Evolutionary conservation across 2,888 invertebrate genomes (phyloP).

Genomic region (Plebejus anna): DNA sequence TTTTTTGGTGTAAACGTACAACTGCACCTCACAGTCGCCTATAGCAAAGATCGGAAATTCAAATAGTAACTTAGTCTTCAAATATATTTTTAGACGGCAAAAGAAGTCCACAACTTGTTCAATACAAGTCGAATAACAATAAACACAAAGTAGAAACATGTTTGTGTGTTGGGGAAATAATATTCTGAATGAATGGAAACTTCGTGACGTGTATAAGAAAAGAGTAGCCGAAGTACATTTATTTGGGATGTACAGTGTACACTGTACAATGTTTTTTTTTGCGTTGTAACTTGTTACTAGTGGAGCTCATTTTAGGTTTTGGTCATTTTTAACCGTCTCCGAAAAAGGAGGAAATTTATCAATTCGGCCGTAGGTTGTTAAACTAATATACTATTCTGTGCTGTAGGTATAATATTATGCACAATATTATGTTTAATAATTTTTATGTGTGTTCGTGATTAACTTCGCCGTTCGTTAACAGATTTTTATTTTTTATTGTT

Average conservation of each 20-base stretch:
- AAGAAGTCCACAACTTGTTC: conserved; percentile 10
- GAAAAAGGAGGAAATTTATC: no score
- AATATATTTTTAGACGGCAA: not conserved
- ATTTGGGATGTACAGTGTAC: not conserved
- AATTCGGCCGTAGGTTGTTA: no score
- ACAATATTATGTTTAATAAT: no score
- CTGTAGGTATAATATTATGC: no score
- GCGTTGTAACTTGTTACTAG: not conserved
- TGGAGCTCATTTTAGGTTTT: not conserved
- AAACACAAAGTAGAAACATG: not conserved
- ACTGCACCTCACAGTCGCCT: no score
- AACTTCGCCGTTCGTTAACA: no score
- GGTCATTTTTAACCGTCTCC: not conserved
- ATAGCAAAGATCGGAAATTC: no score
- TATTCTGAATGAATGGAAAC: conserved; percentile 12
- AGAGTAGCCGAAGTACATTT: not conserved
- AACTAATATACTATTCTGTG: no score
- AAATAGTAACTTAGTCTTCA: not conserved
- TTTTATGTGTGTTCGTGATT: no score
- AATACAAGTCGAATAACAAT: conserved; percentile 21
- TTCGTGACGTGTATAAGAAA: conserved; percentile 12
- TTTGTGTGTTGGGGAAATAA: not conserved
- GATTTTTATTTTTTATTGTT: no score
- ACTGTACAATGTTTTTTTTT: not conserved
- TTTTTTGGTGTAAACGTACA: no score